phyloP scores from a whole-genome alignment of 2,113 vertebrate genomes.

The Tursiops truncatus region DNA sequence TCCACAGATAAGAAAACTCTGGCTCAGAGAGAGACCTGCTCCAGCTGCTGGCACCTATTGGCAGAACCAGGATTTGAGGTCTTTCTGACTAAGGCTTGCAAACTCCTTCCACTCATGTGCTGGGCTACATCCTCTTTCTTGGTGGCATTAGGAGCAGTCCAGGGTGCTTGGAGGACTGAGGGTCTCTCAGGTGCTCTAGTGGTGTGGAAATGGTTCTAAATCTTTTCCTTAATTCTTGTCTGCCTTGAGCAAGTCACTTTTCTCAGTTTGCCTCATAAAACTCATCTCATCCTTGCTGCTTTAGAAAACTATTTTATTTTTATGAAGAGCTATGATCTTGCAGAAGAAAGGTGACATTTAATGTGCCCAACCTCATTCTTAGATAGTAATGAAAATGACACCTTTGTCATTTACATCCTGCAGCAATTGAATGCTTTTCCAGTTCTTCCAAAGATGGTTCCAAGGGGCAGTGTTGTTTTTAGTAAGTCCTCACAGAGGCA shows the following conservation, averaged over 20 bases:
- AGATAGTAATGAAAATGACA: neutral
- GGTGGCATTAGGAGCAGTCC: neutral
- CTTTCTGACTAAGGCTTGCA: neutral
- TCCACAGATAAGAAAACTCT: neutral
- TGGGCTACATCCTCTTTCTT: neutral
- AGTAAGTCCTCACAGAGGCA: neutral
- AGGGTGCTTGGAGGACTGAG: neutral
- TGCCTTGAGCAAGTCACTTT: neutral
- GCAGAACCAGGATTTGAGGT: neutral
- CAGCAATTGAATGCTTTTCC: neutral
- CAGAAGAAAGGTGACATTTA: neutral
- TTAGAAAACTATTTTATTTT: slow-evolving; percentile 8
- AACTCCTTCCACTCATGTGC: neutral
- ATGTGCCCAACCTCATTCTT: neutral
- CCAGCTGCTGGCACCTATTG: neutral
- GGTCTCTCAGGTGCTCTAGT: neutral
- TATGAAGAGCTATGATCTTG: neutral
- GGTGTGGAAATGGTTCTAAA: neutral
- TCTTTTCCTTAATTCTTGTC: neutral
- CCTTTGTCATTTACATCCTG: neutral
- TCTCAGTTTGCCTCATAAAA: neutral
- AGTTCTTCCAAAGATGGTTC: neutral
- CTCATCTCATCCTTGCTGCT: neutral
- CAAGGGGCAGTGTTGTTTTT: neutral
- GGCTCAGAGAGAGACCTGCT: neutral